phyloP scores from a whole-genome alignment of 2,888 invertebrate genomes.

The Apodemia zela region DNA sequence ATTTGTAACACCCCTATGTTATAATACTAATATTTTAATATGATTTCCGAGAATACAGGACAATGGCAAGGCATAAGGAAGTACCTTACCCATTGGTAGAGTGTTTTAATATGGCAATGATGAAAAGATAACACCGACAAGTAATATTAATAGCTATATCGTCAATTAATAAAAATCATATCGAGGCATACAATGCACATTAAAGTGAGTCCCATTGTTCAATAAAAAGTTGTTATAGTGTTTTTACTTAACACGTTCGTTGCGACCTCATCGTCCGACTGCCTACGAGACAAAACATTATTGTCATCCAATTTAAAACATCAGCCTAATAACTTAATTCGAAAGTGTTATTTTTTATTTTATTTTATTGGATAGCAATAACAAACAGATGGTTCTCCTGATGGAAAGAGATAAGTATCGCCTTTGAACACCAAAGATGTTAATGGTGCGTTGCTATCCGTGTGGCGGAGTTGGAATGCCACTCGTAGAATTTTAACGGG shows the following conservation, averaged over 20 bases:
- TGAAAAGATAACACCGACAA: constrained; percentile 1
- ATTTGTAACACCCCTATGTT: background rate
- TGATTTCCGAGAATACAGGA: background rate
- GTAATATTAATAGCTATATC: constrained; percentile 14
- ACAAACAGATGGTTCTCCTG: too few relatives aligned
- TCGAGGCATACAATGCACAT: background rate
- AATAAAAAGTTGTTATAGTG: constrained; percentile 14
- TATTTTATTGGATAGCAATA: too few relatives aligned
- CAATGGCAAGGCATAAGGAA: background rate
- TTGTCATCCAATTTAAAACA: too few relatives aligned
- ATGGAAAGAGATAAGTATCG: too few relatives aligned
- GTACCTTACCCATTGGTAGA: background rate
- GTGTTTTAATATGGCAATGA: constrained; percentile 1
- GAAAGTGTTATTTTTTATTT: too few relatives aligned
- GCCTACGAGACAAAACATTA: background rate
- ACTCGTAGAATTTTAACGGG: too few relatives aligned
- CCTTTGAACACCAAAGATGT: too few relatives aligned
- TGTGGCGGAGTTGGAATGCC: too few relatives aligned
- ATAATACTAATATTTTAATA: background rate
- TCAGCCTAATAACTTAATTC: too few relatives aligned
- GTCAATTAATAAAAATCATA: constrained; percentile 13
- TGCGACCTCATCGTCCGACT: background rate
- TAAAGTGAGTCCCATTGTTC: background rate
- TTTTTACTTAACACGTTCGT: constrained; percentile 7
- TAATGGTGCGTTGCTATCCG: too few relatives aligned